A percentile compares a stretch with the other conserved stretches of the same genome.
Evolutionary conservation across 2,113 vertebrate species (phyloP).

Genomic region (Hipposideros armiger): DNA sequence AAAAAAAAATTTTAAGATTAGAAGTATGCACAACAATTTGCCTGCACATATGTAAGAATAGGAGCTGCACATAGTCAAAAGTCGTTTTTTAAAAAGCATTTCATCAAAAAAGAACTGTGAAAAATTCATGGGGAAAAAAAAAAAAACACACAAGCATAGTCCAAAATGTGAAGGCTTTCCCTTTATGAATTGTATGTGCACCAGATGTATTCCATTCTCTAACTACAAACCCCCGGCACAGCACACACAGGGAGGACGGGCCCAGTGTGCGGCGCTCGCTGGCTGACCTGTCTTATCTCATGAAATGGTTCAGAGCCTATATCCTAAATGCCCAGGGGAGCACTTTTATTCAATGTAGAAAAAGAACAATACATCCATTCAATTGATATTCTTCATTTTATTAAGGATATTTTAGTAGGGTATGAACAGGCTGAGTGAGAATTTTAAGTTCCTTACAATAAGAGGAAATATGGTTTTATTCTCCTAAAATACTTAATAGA

Average conservation of each 20-base stretch:
- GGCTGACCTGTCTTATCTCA: not conserved
- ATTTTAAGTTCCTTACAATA: not conserved
- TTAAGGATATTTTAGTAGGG: not conserved
- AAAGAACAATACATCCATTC: not conserved
- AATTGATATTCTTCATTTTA: not conserved
- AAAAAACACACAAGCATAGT: not conserved
- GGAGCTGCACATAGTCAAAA: not conserved
- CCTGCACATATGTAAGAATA: not conserved
- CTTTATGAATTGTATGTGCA: not conserved
- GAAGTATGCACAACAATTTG: not conserved
- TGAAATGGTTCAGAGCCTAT: not conserved
- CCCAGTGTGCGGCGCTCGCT: fast-evolving
- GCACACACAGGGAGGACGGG: not conserved
- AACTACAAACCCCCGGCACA: not conserved
- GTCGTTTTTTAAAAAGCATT: not conserved
- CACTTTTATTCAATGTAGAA: not conserved
- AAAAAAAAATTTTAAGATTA: not conserved
- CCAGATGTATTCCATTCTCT: not conserved
- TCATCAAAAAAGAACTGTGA: not conserved
- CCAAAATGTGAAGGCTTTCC: constrained; percentile 25
- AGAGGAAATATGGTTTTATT: not conserved
- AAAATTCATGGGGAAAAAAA: not conserved
- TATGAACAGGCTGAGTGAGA: not conserved
- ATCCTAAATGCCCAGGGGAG: not conserved
- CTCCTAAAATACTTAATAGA: not conserved